Evolutionary conservation across 2,797 vertebrate species (phyloP).

Genomic region (Catamblyrhynchus diadema): DNA sequence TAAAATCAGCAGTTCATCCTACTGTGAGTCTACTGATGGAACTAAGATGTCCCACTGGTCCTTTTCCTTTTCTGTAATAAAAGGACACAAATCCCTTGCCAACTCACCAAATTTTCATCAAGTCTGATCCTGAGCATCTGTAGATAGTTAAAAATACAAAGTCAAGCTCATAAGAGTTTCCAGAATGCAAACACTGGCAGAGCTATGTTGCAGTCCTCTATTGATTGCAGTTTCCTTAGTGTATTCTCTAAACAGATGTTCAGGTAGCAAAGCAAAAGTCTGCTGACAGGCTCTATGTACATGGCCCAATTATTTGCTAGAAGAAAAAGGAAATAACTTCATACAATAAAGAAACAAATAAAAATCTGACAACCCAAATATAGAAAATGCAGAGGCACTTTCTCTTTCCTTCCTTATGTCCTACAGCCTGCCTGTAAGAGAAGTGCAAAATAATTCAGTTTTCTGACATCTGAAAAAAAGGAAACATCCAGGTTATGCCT

Average conservation of each 20-base stretch:
- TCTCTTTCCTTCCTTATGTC: conserved; percentile 33
- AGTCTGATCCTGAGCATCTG: conserved; percentile 5
- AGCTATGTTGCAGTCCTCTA: conserved; percentile 21
- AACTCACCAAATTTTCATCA: not conserved
- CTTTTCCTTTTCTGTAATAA: not conserved
- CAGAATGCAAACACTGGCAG: not conserved
- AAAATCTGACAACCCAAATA: not conserved
- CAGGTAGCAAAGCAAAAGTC: conserved; percentile 24
- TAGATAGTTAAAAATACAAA: conserved; percentile 37
- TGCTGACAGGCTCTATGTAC: conserved; percentile 6
- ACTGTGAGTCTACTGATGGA: not conserved
- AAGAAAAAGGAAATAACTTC: conserved; percentile 20
- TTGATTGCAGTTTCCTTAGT: not conserved
- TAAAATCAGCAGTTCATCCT: conserved; percentile 2
- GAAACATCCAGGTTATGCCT: conserved; percentile 4
- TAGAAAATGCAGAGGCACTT: conserved; percentile 37
- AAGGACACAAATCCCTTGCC: not conserved
- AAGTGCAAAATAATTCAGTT: conserved; percentile 57
- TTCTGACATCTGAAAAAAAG: conserved; percentile 26
- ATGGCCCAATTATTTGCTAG: not conserved
- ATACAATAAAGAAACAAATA: not conserved
- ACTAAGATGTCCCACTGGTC: not conserved
- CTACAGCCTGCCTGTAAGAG: conserved; percentile 27
- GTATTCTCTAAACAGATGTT: not conserved
- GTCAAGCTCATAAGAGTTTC: not conserved